A percentile compares a stretch with the other conserved stretches of the same genome.
Conservation (phyloP, 2,797 vertebrate species). For the Picus viridis region DNA sequence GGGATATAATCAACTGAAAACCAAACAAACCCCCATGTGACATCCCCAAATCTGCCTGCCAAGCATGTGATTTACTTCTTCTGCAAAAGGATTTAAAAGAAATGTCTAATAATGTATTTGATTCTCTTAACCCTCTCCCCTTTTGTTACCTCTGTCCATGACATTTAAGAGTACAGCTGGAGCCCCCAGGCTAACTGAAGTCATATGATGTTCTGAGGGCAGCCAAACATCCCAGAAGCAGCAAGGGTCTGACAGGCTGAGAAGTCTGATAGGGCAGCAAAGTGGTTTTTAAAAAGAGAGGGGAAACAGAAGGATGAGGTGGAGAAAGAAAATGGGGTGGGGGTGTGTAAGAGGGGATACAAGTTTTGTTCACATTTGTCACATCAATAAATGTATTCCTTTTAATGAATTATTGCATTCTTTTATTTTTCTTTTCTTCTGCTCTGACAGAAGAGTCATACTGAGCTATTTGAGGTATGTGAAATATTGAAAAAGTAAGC, state of each 20-base stretch:
- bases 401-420: conserved; percentile 56
- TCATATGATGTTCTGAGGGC: background rate
- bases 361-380: conserved; percentile 47
- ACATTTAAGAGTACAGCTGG: conserved; percentile 20
- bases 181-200: conserved; percentile 32
- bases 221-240: conserved; percentile 45
- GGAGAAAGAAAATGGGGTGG: background rate
- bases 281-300: conserved; percentile 29
- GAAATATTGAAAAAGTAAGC: conserved; percentile 76
- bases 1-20: conserved; percentile 51
- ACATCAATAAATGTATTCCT: conserved; percentile 56
- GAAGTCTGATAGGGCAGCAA: conserved; percentile 11
- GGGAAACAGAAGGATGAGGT: background rate
- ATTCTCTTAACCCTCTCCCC: conserved; percentile 58
- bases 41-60: conserved; percentile 34
- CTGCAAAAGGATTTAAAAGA: conserved; percentile 37
- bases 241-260: background rate
- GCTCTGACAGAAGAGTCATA: conserved; percentile 45
- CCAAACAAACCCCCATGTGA: conserved; percentile 41
- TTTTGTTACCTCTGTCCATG: conserved; percentile 24
- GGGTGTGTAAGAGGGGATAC: background rate
- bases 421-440: conserved; percentile 67
- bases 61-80: conserved; percentile 54
- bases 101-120: conserved; percentile 32
- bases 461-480: conserved; percentile 72